These are phyloP conservation scores for Pseudomyrmex concolor DNA, from an alignment of 1,140 invertebrate genomes.

Conservation along the genomic window DNA sequence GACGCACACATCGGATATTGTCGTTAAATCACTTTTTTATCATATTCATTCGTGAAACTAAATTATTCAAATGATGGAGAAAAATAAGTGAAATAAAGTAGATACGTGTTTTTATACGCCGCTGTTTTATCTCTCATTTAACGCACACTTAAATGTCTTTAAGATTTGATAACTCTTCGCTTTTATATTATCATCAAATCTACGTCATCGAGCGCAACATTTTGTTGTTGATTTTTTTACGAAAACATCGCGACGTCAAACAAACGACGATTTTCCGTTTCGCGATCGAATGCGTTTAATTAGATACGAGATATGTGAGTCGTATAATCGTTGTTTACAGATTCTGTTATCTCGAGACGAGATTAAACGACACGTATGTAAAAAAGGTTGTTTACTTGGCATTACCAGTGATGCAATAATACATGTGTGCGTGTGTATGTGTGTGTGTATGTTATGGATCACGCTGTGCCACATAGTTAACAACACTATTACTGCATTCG, in stretches of 20 bases:
- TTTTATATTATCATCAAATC: constrained; percentile 3
- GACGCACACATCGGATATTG: constrained; percentile 12
- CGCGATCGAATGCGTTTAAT: constrained; percentile 7
- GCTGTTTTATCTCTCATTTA: not conserved
- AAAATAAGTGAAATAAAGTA: too few species aligned
- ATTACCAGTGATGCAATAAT: constrained; percentile 57
- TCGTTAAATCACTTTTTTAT: constrained; percentile 33
- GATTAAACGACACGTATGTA: constrained; percentile 49
- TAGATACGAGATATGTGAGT: not conserved
- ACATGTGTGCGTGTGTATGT: not conserved
- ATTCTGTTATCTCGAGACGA: constrained; percentile 46
- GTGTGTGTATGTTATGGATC: not conserved
- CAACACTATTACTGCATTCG: not conserved
- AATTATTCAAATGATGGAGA: too few species aligned
- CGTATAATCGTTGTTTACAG: constrained; percentile 61
- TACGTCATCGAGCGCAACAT: not conserved
- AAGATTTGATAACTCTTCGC: not conserved
- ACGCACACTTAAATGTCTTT: not conserved
- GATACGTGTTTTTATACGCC: too few species aligned
- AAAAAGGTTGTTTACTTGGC: constrained; percentile 65
- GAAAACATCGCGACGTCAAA: constrained; percentile 37
- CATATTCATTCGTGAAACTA: not conserved
- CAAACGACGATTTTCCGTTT: not conserved
- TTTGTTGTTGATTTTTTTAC: not conserved
- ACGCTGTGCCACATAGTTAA: constrained; percentile 8